A percentile compares a stretch with the other conserved stretches of the same genome.
These are phyloP conservation scores for Chrysemys picta DNA, from an alignment of 2,113 vertebrate species.

Conservation along the genomic window DNA sequence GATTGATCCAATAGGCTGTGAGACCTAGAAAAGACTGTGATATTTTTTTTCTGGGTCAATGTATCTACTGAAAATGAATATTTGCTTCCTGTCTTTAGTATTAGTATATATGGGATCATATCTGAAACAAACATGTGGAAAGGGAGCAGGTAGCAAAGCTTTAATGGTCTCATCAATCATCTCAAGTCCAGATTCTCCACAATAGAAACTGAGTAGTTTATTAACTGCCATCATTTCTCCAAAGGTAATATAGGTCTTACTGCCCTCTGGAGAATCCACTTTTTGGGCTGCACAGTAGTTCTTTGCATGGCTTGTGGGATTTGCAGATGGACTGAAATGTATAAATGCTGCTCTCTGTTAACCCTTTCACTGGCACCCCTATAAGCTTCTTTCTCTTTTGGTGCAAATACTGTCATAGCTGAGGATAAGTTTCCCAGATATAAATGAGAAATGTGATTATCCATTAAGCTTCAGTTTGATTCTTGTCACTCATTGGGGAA, in stretches of 20 bases:
- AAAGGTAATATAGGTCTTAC: neutral
- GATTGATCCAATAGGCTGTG: neutral
- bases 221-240: neutral
- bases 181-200: neutral
- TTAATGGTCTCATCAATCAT: neutral
- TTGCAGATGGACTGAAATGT: neutral
- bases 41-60: neutral
- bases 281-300: neutral
- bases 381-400: neutral
- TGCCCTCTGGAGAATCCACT: neutral
- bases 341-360: neutral
- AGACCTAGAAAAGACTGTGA: neutral
- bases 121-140: neutral
- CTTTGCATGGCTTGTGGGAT: neutral
- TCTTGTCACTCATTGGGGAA: neutral
- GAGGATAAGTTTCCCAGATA: neutral
- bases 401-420: rapidly evolving
- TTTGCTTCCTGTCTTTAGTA: neutral
- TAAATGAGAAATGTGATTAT: neutral
- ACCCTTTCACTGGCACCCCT: neutral
- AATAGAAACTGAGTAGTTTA: neutral
- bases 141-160: neutral
- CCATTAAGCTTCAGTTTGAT: neutral
- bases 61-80: neutral
- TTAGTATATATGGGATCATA: neutral